phyloP scores from a whole-genome alignment of 2,797 vertebrate genomes.

The Bovichtus variegatus region DNA sequence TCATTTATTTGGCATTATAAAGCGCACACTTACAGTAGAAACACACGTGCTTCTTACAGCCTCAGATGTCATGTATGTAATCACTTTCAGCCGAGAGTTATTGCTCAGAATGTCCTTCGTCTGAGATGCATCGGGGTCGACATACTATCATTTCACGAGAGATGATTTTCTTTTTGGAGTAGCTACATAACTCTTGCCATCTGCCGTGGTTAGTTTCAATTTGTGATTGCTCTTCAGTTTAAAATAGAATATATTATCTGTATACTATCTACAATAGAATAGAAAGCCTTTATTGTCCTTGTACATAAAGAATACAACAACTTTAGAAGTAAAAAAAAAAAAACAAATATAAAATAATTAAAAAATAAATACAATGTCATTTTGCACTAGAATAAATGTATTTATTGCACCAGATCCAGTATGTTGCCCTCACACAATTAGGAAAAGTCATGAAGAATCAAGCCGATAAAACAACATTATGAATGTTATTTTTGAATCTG shows the following conservation, averaged over 20 bases:
- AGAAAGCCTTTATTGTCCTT: too few species aligned
- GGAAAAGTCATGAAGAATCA: not conserved
- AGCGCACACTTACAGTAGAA: not conserved
- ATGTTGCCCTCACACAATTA: too few species aligned
- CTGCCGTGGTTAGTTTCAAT: not conserved
- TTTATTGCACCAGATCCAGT: too few species aligned
- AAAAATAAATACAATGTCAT: too few species aligned
- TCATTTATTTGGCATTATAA: slow-evolving; percentile 8
- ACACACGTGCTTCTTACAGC: not conserved
- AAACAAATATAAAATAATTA: too few species aligned
- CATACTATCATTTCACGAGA: not conserved
- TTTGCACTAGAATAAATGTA: too few species aligned
- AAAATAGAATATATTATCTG: too few species aligned
- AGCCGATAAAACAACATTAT: not conserved
- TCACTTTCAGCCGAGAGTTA: not conserved
- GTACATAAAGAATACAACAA: too few species aligned
- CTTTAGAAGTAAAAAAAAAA: too few species aligned
- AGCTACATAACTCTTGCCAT: not conserved
- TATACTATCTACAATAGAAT: too few species aligned
- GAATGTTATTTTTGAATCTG: not conserved
- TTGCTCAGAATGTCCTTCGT: not conserved
- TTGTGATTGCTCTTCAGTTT: not conserved
- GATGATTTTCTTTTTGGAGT: not conserved
- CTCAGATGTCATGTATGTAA: not conserved
- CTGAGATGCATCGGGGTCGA: not conserved